Conservation (phyloP, 2,113 vertebrate genomes). For the Syrmaticus mikado region DNA sequence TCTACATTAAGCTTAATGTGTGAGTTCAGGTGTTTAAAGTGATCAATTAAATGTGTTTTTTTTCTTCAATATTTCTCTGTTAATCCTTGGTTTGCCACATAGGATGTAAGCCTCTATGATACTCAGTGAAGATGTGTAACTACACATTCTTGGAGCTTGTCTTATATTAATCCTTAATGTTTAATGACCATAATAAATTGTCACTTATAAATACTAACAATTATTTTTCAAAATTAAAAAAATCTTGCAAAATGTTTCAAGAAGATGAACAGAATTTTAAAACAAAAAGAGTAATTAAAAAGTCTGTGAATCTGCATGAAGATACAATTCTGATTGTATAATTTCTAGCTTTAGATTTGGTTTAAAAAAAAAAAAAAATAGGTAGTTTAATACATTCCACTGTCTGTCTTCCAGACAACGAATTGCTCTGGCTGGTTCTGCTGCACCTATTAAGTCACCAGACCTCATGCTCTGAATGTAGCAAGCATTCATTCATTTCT, state of each 20-base stretch:
- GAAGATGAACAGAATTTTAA: background rate
- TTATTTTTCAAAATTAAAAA: background rate
- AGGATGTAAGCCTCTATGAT: background rate
- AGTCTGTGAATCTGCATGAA: conserved; percentile 3
- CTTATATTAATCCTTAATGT: background rate
- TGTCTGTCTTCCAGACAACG: conserved; percentile 34
- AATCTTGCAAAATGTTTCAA: background rate
- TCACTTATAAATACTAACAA: background rate
- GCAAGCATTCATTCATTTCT: background rate
- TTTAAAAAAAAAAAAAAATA: background rate
- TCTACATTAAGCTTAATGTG: background rate
- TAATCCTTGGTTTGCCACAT: background rate
- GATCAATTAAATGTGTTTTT: background rate
- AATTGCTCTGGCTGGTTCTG: conserved; percentile 24
- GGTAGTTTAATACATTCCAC: background rate
- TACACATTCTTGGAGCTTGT: background rate
- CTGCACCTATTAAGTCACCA: background rate
- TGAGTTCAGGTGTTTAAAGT: background rate
- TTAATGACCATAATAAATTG: background rate
- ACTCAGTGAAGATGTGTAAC: background rate
- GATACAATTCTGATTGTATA: conserved; percentile 5
- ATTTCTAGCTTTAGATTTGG: conserved; percentile 26
- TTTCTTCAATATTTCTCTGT: background rate
- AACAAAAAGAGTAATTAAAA: background rate
- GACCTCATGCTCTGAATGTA: background rate